Percentiles rank a stretch among this genome's conserved stretches.
These are phyloP conservation scores for Drosophila tristis DNA, from an alignment of 1,140 invertebrate genomes.

Conservation along the genomic window DNA sequence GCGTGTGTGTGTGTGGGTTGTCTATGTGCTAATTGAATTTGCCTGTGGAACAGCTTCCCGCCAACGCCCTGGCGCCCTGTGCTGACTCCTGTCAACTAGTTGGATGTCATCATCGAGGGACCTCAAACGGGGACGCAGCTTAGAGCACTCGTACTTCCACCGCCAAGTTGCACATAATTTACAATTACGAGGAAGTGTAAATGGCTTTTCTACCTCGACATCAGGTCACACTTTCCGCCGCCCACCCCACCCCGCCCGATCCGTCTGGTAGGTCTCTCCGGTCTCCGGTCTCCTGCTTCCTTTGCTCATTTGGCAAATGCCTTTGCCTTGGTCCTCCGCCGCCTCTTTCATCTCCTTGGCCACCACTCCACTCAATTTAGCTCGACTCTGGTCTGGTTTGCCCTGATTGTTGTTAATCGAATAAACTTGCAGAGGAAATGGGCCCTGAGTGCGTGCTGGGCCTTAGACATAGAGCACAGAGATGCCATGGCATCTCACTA, in stretches of 20 bases:
- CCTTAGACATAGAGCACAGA: conserved; percentile 17
- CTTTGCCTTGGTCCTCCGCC: neutral
- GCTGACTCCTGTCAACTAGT: conserved; percentile 34
- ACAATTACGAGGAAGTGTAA: conserved; percentile 72
- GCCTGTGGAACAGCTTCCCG: conserved; percentile 43
- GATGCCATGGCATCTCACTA: conserved; percentile 6
- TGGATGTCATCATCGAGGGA: conserved; percentile 47
- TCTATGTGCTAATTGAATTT: conserved; percentile 63
- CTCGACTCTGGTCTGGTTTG: conserved; percentile 32
- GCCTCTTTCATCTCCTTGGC: neutral
- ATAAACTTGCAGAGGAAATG: conserved; percentile 75
- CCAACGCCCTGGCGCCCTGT: conserved; percentile 12
- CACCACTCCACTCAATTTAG: conserved; percentile 45
- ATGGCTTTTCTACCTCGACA: conserved; percentile 52
- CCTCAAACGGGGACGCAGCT: conserved; percentile 28
- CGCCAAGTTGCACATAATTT: conserved; percentile 63
- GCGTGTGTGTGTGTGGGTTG: conserved; percentile 1
- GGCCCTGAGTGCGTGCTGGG: conserved; percentile 68
- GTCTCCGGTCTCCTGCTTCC: conserved; percentile 26
- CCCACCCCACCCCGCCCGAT: neutral
- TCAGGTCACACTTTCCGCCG: neutral
- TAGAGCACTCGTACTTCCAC: conserved; percentile 27
- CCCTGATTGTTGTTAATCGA: conserved; percentile 72
- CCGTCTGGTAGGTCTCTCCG: conserved; percentile 13
- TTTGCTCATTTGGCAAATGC: conserved; percentile 47